Conservation (phyloP, 1,140 invertebrate genomes). For the Apolygus lucorum region DNA sequence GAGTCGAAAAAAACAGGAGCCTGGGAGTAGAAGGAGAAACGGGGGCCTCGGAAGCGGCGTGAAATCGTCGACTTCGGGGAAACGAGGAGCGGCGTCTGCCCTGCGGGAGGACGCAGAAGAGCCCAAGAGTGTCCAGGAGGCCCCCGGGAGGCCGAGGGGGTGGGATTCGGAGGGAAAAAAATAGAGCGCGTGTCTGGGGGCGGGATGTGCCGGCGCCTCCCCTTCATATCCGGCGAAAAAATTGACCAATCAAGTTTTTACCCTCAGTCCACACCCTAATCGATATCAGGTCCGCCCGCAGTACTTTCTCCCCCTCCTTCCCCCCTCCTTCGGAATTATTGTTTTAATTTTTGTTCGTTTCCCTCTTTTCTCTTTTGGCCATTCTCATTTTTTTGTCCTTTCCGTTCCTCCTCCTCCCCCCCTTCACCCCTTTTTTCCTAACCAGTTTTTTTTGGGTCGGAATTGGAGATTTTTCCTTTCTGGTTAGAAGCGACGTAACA, state of each 20-base stretch:
- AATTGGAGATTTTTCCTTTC: too few species aligned
- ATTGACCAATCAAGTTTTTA: conserved; percentile 25
- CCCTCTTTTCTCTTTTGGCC: neutral
- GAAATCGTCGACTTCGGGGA: too few species aligned
- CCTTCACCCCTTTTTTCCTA: neutral
- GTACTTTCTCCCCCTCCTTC: neutral
- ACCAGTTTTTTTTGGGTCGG: too few species aligned
- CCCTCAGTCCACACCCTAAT: conserved; percentile 11
- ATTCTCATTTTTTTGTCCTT: neutral
- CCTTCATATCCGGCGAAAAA: conserved; percentile 23
- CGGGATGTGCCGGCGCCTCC: conserved; percentile 4
- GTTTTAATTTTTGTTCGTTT: conserved; percentile 20
- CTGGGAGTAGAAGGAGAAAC: too few species aligned
- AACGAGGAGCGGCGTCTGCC: too few species aligned
- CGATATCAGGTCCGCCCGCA: conserved; percentile 16
- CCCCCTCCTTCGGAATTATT: conserved; percentile 17
- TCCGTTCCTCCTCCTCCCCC: neutral
- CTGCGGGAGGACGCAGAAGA: too few species aligned
- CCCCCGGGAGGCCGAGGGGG: conserved; percentile 6
- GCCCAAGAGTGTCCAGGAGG: too few species aligned
- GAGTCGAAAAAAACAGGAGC: too few species aligned
- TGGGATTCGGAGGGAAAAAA: conserved; percentile 1
- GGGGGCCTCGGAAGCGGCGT: too few species aligned
- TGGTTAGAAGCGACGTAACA: too few species aligned
- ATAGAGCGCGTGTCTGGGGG: conserved; percentile 10